A percentile compares a stretch with the other conserved stretches of the same genome.
Conservation (phyloP, 1,140 invertebrate genomes). For the Drosophila rufa region DNA sequence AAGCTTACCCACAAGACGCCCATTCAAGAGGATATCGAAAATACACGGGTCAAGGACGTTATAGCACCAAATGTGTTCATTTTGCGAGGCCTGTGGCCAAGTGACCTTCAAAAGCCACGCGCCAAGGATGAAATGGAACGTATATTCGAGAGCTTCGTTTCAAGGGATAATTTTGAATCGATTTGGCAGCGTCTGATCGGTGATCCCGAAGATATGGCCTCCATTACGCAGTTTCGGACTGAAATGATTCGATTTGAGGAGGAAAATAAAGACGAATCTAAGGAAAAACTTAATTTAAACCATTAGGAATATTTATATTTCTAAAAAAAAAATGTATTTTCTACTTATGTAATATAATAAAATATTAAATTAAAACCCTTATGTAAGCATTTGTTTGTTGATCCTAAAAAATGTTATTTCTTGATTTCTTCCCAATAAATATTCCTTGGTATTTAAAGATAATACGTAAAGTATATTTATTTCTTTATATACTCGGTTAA, state of each 20-base stretch:
- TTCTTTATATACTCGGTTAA: too few species aligned
- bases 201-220: conserved; percentile 30
- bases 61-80: conserved; percentile 45
- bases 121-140: conserved; percentile 50
- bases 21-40: conserved; percentile 29
- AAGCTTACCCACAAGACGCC: background rate
- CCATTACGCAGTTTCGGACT: conserved; percentile 52
- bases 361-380: background rate
- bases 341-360: background rate
- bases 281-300: background rate
- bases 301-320: background rate
- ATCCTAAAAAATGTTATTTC: too few species aligned
- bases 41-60: conserved; percentile 50
- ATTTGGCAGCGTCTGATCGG: conserved; percentile 52
- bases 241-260: conserved; percentile 15
- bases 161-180: conserved; percentile 30
- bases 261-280: background rate
- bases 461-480: too few species aligned
- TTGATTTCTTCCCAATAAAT: too few species aligned
- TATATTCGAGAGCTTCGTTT: conserved; percentile 57
- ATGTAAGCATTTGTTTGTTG: too few species aligned
- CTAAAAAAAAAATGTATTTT: background rate
- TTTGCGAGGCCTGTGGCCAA: conserved; percentile 45
- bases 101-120: conserved; percentile 55
- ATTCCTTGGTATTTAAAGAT: too few species aligned